Evolutionary conservation across 2,113 vertebrate species (phyloP).

Genomic region (Boulengeromyrus knoepffleri): DNA sequence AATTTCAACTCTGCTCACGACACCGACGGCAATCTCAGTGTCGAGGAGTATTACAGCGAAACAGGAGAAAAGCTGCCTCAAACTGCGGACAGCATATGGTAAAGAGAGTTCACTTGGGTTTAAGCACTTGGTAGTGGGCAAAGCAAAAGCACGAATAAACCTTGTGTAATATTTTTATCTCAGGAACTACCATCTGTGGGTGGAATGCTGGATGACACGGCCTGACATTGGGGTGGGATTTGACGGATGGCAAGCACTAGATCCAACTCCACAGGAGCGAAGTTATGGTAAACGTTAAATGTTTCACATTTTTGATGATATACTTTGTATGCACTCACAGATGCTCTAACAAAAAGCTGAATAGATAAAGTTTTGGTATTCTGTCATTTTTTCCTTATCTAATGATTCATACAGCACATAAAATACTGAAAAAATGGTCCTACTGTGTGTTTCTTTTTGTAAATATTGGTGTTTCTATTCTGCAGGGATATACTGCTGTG

Average conservation of each 20-base stretch:
- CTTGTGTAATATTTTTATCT: background rate
- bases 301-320: background rate
- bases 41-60: constrained; percentile 71
- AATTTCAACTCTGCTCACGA: constrained; percentile 79
- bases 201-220: constrained; percentile 87
- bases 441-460: background rate
- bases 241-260: constrained; percentile 86
- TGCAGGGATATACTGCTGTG: constrained; percentile 70
- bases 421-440: background rate
- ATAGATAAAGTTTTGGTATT: background rate
- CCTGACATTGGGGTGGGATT: constrained; percentile 60
- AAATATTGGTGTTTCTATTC: background rate
- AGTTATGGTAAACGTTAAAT: constrained; percentile 65
- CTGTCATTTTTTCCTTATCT: background rate
- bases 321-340: background rate
- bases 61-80: constrained; percentile 61
- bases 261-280: constrained; percentile 86
- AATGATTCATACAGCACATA: background rate
- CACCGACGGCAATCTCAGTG: constrained; percentile 62
- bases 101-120: constrained; percentile 26
- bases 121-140: background rate
- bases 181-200: constrained; percentile 96
- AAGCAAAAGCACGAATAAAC: background rate
- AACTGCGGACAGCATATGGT: constrained; percentile 75
- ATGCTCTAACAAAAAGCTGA: background rate